A percentile compares a stretch with the other conserved stretches of the same genome.
Conservation (phyloP, 2,888 invertebrate genomes). For the Stenotaenia linearis region DNA sequence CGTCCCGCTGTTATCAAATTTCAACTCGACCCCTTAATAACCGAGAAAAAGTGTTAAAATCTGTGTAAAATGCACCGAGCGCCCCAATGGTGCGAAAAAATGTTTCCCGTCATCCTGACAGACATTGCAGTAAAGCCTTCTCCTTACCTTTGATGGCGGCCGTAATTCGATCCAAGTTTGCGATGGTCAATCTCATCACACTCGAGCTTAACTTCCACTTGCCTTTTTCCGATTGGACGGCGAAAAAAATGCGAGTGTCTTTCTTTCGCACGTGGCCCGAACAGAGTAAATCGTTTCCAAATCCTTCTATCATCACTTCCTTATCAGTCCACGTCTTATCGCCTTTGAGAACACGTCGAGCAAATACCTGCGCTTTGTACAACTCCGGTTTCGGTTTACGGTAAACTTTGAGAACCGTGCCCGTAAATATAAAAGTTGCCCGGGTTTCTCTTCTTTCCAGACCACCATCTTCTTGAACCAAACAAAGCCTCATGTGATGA, state of each 20-base stretch:
- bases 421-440: slow-evolving; percentile 44
- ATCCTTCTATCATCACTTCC: slow-evolving; percentile 43
- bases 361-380: slow-evolving; percentile 24
- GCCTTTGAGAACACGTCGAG: slow-evolving; percentile 39
- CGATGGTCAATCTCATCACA: slow-evolving; percentile 44
- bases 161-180: slow-evolving; percentile 44
- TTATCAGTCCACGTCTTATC: slow-evolving; percentile 36
- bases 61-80: background rate
- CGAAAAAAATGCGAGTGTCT: slow-evolving; percentile 47
- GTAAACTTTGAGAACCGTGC: slow-evolving; percentile 43
- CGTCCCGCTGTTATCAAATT: background rate
- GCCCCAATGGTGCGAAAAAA: background rate
- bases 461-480: slow-evolving; percentile 6
- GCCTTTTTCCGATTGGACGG: slow-evolving; percentile 40
- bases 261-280: slow-evolving; percentile 42
- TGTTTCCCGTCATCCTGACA: background rate
- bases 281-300: slow-evolving; percentile 46
- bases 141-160: slow-evolving; percentile 44
- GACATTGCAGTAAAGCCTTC: slow-evolving; percentile 14
- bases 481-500: slow-evolving; percentile 10
- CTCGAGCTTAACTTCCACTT: slow-evolving; percentile 46
- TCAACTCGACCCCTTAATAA: background rate
- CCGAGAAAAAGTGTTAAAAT: background rate
- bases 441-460: slow-evolving; percentile 33
- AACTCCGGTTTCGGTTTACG: slow-evolving; percentile 8